Evolutionary conservation across 2,888 invertebrate species (phyloP), one percentile per base, ranked within the genome.

Genomic region (Seira sanloemensis): DNA sequence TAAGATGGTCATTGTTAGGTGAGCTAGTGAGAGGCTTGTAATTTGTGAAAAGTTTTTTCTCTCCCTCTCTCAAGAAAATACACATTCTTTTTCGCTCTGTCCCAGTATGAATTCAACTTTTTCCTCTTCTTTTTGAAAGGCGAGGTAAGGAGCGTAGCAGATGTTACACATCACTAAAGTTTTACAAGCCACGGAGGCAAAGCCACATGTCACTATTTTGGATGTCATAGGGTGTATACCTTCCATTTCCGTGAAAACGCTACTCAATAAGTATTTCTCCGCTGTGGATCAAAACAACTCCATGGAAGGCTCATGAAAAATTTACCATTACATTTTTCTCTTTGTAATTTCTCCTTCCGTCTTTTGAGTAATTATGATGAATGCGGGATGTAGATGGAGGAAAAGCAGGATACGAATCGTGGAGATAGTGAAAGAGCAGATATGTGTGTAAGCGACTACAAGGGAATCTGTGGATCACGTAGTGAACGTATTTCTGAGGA

Each of bases 401-500:
- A 18, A 58, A 18, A n/a, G 5, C 58, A 58, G 7, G 18, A 58
- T 16, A 37, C 37, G 37, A 37, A 37, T 37, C 12, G 4, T 4
- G 37, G 37, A 58, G 58, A 18, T 2, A 58, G 37, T 58, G n/a
- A 9, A 9, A 58, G 58, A 16, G 12, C n/a, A 7, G 12, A 9
- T 4, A 58, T 58, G 16, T n/a, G n/a, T n/a, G n/a, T n/a, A n/a
- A n/a, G n/a, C n/a, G n/a, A n/a, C n/a, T n/a, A n/a, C n/a, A n/a
- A n/a, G n/a, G n/a, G n/a, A n/a, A n/a, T n/a, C n/a, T n/a, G n/a
- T 58, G n/a, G 18, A 58, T 58, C 58, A 58, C 58, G 58, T 58
- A 58, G 58, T 9, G 58, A 58, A 58, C 58, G 58, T 58, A 9
- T n/a, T n/a, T 58, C 58, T 58, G 58, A 58, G 58, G 58, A 58